Percentiles rank a stretch among this genome's conserved stretches.
phyloP scores from a whole-genome alignment of 2,113 vertebrate genomes.

The Trinectes maculatus region DNA sequence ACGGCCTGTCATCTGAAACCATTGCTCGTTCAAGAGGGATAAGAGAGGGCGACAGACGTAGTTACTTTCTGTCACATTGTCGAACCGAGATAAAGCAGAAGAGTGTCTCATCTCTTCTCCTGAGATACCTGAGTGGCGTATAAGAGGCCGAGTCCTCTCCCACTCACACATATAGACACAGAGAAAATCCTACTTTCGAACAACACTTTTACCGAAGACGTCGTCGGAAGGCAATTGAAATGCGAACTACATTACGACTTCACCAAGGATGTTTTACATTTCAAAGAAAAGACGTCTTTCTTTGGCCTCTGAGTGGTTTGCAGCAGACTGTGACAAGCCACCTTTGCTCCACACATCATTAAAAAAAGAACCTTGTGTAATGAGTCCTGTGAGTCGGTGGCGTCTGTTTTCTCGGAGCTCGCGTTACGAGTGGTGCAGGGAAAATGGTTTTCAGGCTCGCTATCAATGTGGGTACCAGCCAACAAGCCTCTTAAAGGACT shows the following conservation, averaged over 20 bases:
- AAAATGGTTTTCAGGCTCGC: neutral
- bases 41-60: neutral
- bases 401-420: neutral
- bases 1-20: conserved; percentile 2
- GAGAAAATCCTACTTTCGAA: neutral
- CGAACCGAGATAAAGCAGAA: neutral
- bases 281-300: neutral
- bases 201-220: too few species aligned
- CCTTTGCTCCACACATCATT: neutral
- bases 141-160: neutral
- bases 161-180: neutral
- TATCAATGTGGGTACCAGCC: neutral
- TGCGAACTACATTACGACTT: neutral
- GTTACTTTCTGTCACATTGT: conserved; percentile 16
- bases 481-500: neutral
- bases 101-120: neutral
- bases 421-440: neutral
- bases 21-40: neutral
- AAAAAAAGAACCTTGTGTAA: neutral
- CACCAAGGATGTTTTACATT: neutral
- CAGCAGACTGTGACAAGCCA: neutral
- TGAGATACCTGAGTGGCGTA: neutral
- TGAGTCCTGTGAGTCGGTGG: neutral
- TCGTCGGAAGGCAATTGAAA: too few species aligned
- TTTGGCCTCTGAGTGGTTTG: neutral